These are phyloP conservation scores for Noctua comes DNA, from an alignment of 2,888 invertebrate species.

Conservation along the genomic window DNA sequence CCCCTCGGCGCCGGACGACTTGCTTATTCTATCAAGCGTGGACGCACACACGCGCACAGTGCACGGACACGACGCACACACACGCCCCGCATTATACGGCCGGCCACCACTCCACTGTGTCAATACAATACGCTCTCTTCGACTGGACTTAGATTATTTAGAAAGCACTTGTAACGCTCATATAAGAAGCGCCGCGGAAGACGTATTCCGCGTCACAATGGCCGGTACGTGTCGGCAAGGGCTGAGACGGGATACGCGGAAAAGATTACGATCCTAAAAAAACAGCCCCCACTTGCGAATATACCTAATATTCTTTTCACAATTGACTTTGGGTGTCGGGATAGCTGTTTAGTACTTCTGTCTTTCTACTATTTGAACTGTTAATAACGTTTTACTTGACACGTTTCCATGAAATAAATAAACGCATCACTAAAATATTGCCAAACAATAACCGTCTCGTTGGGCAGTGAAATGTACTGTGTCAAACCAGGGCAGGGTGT, in stretches of 20 bases:
- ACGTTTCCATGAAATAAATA: neutral
- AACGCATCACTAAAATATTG: neutral
- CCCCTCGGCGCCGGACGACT: slow-evolving; percentile 87
- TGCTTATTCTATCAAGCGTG: slow-evolving; percentile 91
- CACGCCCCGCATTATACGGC: slow-evolving; percentile 86
- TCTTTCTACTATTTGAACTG: slow-evolving; percentile 63
- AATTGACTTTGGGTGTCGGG: slow-evolving; percentile 80
- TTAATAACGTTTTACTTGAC: slow-evolving; percentile 40
- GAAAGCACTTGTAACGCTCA: slow-evolving; percentile 91
- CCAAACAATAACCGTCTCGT: slow-evolving; percentile 10
- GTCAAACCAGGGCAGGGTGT: slow-evolving; percentile 65
- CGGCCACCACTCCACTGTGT: slow-evolving; percentile 91
- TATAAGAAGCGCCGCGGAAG: slow-evolving; percentile 90
- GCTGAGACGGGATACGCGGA: slow-evolving; percentile 85
- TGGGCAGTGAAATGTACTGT: slow-evolving; percentile 23
- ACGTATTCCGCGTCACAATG: slow-evolving; percentile 89
- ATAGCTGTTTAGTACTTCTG: slow-evolving; percentile 74
- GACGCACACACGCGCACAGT: slow-evolving; percentile 80
- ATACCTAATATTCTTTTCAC: slow-evolving; percentile 85
- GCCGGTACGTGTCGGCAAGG: slow-evolving; percentile 88
- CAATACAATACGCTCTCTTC: slow-evolving; percentile 91
- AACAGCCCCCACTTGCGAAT: slow-evolving; percentile 87
- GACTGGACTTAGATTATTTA: slow-evolving; percentile 91
- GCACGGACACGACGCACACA: slow-evolving; percentile 81
- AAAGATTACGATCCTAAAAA: slow-evolving; percentile 90